Conservation (phyloP, 1,140 invertebrate genomes). For the Drusus annulatus region DNA sequence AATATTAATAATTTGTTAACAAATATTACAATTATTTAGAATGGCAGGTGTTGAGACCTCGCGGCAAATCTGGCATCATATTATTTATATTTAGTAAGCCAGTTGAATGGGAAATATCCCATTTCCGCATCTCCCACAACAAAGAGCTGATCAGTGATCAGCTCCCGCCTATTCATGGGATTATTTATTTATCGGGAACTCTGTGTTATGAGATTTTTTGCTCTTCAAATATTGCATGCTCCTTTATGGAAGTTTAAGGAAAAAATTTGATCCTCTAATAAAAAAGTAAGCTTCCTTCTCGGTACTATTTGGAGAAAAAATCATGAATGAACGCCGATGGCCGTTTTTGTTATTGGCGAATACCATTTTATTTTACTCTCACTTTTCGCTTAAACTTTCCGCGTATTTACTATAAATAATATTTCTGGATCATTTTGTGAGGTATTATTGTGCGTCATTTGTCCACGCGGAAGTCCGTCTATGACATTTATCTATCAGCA, state of each 20-base stretch:
- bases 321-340: conserved; percentile 22
- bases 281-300: conserved; percentile 8
- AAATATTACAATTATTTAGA: background rate
- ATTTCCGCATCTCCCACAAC: conserved; percentile 56
- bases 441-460: no score
- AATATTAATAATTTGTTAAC: no score
- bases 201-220: conserved; percentile 42
- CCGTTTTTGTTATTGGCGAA: conserved; percentile 11
- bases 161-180: conserved; percentile 46
- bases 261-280: conserved; percentile 11
- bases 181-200: conserved; percentile 52
- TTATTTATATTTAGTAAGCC: background rate
- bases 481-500: no score
- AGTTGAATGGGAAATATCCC: conserved; percentile 48
- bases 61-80: conserved; percentile 4
- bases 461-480: no score
- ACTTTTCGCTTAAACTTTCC: conserved; percentile 1
- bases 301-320: conserved; percentile 12
- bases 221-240: conserved; percentile 34
- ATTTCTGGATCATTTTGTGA: no score
- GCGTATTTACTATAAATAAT: no score
- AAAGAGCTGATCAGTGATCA: conserved; percentile 47
- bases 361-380: conserved; percentile 7
- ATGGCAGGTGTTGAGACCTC: conserved; percentile 2
- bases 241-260: conserved; percentile 6